A percentile compares a stretch with the other conserved stretches of the same genome.
phyloP scores from a whole-genome alignment of 2,797 vertebrate genomes.

The Synanceia verrucosa region DNA sequence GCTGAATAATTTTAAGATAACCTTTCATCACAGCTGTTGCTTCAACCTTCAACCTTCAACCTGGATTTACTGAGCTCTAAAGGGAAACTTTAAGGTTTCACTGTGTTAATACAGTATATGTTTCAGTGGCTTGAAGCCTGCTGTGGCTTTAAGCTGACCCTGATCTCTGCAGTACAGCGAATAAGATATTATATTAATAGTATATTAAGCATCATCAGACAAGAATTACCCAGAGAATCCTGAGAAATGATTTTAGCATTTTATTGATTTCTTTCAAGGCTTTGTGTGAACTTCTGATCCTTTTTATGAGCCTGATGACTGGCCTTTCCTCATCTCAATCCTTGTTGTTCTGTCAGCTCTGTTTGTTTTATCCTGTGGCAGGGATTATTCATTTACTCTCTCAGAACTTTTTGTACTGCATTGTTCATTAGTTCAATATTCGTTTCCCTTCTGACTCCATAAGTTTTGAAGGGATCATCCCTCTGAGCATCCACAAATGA shows the following conservation, averaged over 20 bases:
- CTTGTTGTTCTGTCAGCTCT: neutral
- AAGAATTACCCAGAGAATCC: neutral
- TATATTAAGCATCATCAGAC: slow-evolving; percentile 20
- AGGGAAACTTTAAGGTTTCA: neutral
- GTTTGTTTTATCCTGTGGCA: slow-evolving; percentile 32
- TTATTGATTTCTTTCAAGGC: slow-evolving; percentile 18
- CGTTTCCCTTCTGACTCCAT: slow-evolving; percentile 19
- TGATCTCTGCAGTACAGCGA: slow-evolving; percentile 11
- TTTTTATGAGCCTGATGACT: neutral
- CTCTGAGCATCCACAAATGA: neutral
- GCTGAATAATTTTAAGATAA: neutral
- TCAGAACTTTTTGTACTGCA: slow-evolving; percentile 11
- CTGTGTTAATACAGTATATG: neutral
- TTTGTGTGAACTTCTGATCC: slow-evolving; percentile 29
- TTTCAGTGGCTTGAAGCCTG: slow-evolving; percentile 18
- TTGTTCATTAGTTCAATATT: slow-evolving; percentile 30
- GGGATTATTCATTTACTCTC: slow-evolving; percentile 23
- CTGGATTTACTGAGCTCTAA: too few relatives aligned
- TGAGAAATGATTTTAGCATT: slow-evolving; percentile 2
- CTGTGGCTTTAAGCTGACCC: slow-evolving; percentile 22
- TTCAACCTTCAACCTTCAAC: too few relatives aligned
- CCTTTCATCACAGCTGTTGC: neutral
- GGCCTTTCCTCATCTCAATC: slow-evolving; percentile 23
- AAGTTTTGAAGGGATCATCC: slow-evolving; percentile 18
- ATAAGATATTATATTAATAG: slow-evolving; percentile 15